These are phyloP conservation scores for Trichoplusia ni DNA, from an alignment of 1,140 invertebrate species.

Conservation along the genomic window DNA sequence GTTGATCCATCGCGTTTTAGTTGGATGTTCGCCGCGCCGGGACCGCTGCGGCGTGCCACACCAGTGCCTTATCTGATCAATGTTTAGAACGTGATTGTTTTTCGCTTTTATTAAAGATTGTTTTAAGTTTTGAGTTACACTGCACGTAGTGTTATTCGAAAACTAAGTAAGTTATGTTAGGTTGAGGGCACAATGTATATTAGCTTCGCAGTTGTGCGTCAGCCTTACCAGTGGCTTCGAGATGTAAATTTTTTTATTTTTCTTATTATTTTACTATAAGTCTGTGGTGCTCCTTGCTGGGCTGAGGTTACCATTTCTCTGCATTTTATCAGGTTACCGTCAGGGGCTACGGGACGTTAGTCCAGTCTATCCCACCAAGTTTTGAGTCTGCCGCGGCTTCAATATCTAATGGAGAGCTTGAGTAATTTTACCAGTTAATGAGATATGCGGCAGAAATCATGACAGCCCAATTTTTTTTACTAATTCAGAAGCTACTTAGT, in stretches of 20 bases:
- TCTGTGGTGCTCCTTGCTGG: too few relatives aligned
- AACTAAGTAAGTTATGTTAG: constrained; percentile 31
- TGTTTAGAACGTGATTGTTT: constrained; percentile 33
- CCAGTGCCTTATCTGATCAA: constrained; percentile 59
- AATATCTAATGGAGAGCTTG: too few relatives aligned
- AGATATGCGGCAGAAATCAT: too few relatives aligned
- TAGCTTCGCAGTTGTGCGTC: constrained; percentile 21
- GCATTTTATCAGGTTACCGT: too few relatives aligned
- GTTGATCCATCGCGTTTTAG: constrained; percentile 11
- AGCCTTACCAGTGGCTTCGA: neutral
- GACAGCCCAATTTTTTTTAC: too few relatives aligned
- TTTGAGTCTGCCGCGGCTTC: too few relatives aligned
- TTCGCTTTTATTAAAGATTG: constrained; percentile 23
- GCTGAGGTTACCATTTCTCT: too few relatives aligned
- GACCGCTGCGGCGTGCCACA: constrained; percentile 6
- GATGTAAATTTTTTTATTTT: constrained; percentile 34
- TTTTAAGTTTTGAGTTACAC: constrained; percentile 23
- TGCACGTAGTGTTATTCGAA: constrained; percentile 3
- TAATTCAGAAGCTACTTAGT: too few relatives aligned
- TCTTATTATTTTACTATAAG: too few relatives aligned
- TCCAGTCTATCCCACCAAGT: too few relatives aligned
- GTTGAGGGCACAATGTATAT: constrained; percentile 29
- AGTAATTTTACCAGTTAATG: too few relatives aligned
- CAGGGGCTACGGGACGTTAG: too few relatives aligned
- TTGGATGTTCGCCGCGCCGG: neutral